These are phyloP conservation scores for Serrognathus titanus DNA, from an alignment of 2,888 invertebrate genomes.

Conservation along the genomic window DNA sequence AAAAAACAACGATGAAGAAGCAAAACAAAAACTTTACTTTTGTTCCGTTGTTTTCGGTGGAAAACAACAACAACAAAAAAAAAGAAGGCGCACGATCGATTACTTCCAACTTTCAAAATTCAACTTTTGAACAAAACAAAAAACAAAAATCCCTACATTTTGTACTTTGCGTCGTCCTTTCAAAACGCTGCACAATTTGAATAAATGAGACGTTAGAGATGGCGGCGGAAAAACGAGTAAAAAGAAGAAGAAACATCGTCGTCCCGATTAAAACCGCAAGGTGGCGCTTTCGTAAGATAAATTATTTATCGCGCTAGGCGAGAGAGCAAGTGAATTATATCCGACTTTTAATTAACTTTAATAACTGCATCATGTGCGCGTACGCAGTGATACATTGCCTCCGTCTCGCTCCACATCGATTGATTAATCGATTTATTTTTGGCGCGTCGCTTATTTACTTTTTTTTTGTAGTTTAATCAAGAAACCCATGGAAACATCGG, in stretches of 20 bases:
- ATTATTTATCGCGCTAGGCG: conserved; percentile 18
- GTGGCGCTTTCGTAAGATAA: conserved; percentile 15
- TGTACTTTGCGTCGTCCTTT: too few relatives aligned
- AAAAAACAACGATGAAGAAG: too few relatives aligned
- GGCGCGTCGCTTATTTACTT: not conserved
- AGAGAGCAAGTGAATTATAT: conserved; percentile 19
- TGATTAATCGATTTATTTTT: not conserved
- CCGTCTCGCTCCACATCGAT: too few relatives aligned
- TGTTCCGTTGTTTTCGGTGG: too few relatives aligned
- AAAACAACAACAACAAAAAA: too few relatives aligned
- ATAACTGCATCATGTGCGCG: conserved; percentile 8
- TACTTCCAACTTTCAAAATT: too few relatives aligned
- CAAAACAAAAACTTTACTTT: too few relatives aligned
- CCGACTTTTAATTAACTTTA: conserved; percentile 24
- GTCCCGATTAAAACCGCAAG: not conserved
- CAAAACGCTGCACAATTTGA: not conserved
- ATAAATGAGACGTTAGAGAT: not conserved
- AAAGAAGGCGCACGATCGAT: too few relatives aligned
- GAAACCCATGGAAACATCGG: too few relatives aligned
- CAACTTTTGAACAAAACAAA: too few relatives aligned
- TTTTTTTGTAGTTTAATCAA: too few relatives aligned
- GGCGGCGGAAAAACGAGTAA: not conserved
- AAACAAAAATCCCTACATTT: too few relatives aligned
- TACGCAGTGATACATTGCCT: conserved; percentile 9
- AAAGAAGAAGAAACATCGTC: not conserved